Base-by-base conservation (phyloP, 2,888 invertebrate genomes). In the Polymixis lichenea region DNA sequence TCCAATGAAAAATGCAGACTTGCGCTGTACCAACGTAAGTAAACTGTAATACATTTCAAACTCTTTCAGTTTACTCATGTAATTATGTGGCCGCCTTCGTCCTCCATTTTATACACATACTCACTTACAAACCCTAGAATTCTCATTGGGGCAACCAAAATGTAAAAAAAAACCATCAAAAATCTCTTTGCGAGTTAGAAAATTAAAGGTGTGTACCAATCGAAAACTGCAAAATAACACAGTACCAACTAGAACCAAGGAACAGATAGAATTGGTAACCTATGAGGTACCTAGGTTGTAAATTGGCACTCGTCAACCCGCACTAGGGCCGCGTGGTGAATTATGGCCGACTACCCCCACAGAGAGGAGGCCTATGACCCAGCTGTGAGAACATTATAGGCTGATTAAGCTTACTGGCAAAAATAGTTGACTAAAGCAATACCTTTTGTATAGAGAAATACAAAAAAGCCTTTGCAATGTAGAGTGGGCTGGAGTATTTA, bases 151-250 rank as follows among this genome's bases (percentile, higher is more conserved):
- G 7, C n/a, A 46, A 62, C n/a, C 22, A 32, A 22, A 32, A 28
- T 25, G 55, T 58, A 49, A 56, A 49, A 49, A 6, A 32, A 64
- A 49, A 13, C 1, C 13, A 60, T 43, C 22, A 53, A 32, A 15
- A 2, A 32, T 46, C 32, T 28, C 49, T 38, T 46, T 49, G 38
- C 15, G 49, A 32, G 55, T 56, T 15, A 22, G 3, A 62, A 81
- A 66, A 62, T 60, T 53, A 17, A 1, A n/a, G 15, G 8, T 56
- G 38, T 28, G 32, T n/a, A 53, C 38, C 43, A 73, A 73, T 56
- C 38, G 53, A 61, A 56, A 61, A 55, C 17, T 73, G n/a, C 49
- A 19, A 11, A 73, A 62, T 6, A 80, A 53, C n/a, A 72, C n/a
- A 15, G 4, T 13, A 64, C 1, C 80, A 17, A 80, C 0, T 64